A percentile compares a stretch with the other conserved stretches of the same genome.
Conservation (phyloP, 2,888 invertebrate genomes). For the Cistogaster globosa region DNA sequence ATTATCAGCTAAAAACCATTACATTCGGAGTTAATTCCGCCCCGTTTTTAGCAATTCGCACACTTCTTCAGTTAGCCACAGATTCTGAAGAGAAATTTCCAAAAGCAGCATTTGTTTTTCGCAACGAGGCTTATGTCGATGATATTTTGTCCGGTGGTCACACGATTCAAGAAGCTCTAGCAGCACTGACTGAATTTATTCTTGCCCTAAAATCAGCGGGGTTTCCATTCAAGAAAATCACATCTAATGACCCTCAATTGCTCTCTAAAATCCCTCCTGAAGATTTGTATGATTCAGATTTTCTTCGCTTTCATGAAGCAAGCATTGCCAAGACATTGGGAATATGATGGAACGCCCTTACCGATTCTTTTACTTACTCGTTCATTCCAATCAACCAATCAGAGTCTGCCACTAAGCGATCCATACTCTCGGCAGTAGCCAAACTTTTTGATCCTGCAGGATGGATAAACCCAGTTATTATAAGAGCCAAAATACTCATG, state of each 20-base stretch:
- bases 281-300: background rate
- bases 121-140: background rate
- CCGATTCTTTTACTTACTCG: background rate
- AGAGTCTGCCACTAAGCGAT: background rate
- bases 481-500: background rate
- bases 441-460: constrained; percentile 2
- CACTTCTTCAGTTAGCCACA: background rate
- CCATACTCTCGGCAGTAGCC: background rate
- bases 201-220: constrained; percentile 1
- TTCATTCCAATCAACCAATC: background rate
- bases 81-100: background rate
- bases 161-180: background rate
- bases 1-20: too few species aligned
- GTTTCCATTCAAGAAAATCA: constrained; percentile 3
- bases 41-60: background rate
- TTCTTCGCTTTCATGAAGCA: constrained; percentile 3
- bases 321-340: constrained; percentile 13
- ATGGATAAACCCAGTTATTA: background rate
- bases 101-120: too few species aligned
- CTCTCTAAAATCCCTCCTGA: background rate
- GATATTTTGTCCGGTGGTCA: constrained; percentile 2
- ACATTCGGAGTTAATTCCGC: background rate
- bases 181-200: background rate
- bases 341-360: constrained; percentile 9
- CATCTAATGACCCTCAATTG: background rate